Percentiles rank a stretch among this genome's conserved stretches.
These are phyloP conservation scores for Drosophila bifasciata DNA, from an alignment of 1,140 invertebrate genomes.

Conservation along the genomic window DNA sequence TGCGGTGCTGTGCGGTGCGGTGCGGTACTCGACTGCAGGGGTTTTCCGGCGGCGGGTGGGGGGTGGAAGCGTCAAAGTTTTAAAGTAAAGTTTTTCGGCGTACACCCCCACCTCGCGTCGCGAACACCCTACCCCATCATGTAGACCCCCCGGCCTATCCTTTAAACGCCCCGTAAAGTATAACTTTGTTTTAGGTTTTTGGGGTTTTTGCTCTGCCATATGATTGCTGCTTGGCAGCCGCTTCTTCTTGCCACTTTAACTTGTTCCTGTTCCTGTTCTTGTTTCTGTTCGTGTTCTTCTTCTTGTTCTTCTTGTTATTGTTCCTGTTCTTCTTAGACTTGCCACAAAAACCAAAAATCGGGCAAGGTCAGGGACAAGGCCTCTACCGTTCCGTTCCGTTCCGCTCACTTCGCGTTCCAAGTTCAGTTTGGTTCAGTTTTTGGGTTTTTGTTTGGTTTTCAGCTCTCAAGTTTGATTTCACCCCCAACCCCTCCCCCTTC, in stretches of 20 bases:
- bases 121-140: neutral
- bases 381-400: neutral
- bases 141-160: constrained; percentile 19
- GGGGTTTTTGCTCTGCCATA: constrained; percentile 59
- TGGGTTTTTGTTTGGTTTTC: constrained; percentile 11
- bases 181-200: constrained; percentile 83
- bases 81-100: constrained; percentile 81
- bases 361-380: constrained; percentile 79
- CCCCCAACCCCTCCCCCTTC: too few relatives aligned
- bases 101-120: constrained; percentile 32
- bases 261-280: constrained; percentile 46
- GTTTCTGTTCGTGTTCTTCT: constrained; percentile 39
- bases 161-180: constrained; percentile 77
- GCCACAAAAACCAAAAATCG: constrained; percentile 75
- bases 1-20: constrained; percentile 12
- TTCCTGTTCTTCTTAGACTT: constrained; percentile 55
- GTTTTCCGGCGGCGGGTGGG: too few relatives aligned
- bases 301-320: constrained; percentile 51
- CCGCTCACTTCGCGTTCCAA: constrained; percentile 3
- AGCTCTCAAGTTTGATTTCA: constrained; percentile 21
- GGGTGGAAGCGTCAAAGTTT: constrained; percentile 69
- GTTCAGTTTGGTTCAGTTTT: constrained; percentile 20
- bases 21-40: too few relatives aligned
- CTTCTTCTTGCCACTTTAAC: constrained; percentile 51
- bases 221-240: constrained; percentile 6